Evolutionary conservation across 1,140 invertebrate genomes (phyloP).

Genomic region (Telenomus remus): DNA sequence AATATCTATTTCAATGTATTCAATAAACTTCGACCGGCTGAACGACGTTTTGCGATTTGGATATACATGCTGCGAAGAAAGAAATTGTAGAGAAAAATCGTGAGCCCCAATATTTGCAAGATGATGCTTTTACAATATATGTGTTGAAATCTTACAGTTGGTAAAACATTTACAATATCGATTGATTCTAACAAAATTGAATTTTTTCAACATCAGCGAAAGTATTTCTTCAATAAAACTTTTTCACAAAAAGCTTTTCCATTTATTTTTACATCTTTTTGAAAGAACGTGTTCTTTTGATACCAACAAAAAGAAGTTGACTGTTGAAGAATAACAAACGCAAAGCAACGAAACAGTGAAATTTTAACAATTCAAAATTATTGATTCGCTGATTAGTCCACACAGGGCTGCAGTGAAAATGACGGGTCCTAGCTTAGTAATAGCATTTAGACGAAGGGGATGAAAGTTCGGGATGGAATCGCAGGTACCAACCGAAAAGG

Average conservation of each 20-base stretch:
- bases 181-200: too few species aligned
- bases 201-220: too few species aligned
- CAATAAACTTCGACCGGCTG: conserved; percentile 31
- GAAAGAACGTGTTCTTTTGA: too few species aligned
- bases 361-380: conserved; percentile 6
- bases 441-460: conserved; percentile 43
- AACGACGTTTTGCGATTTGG: conserved; percentile 16
- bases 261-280: too few species aligned
- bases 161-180: too few species aligned
- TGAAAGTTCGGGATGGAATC: conserved; percentile 33
- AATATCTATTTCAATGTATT: conserved; percentile 30
- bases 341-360: too few species aligned
- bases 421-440: conserved; percentile 37
- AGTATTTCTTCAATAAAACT: too few species aligned
- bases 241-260: too few species aligned
- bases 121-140: too few species aligned
- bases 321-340: too few species aligned
- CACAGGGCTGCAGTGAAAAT: conserved; percentile 20
- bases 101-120: background rate
- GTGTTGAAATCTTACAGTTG: too few species aligned
- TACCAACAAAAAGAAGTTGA: too few species aligned
- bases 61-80: conserved; percentile 12
- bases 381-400: conserved; percentile 37
- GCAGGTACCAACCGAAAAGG: conserved; percentile 39
- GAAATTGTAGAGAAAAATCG: conserved; percentile 8